A percentile compares a stretch with the other conserved stretches of the same genome.
phyloP scores from a whole-genome alignment of 1,140 invertebrate genomes.

The fruit fly (Drosophila melanogaster) region DNA sequence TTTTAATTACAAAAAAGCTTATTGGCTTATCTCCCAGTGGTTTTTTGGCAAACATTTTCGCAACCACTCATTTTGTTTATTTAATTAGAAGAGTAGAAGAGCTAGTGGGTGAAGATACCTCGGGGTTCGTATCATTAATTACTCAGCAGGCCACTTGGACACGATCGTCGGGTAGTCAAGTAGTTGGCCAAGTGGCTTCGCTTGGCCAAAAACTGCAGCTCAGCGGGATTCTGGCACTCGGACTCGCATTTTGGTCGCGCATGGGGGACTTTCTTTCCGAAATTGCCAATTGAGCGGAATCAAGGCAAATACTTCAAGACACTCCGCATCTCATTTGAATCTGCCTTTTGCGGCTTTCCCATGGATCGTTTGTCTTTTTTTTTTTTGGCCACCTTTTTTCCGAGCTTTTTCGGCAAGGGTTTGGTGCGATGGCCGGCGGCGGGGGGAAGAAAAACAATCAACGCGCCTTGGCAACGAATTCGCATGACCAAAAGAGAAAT shows the following conservation, averaged over 20 bases:
- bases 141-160: slow-evolving; percentile 49
- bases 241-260: slow-evolving; percentile 27
- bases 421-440: slow-evolving; percentile 3
- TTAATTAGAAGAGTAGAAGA: slow-evolving; percentile 42
- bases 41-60: slow-evolving; percentile 16
- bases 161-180: slow-evolving; percentile 46
- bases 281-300: slow-evolving; percentile 52
- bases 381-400: slow-evolving; percentile 32
- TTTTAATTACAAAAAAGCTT: slow-evolving; percentile 33
- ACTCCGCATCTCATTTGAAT: slow-evolving; percentile 53
- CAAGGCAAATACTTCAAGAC: slow-evolving; percentile 53
- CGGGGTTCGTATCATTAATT: slow-evolving; percentile 44
- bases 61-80: slow-evolving; percentile 48
- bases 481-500: slow-evolving; percentile 51
- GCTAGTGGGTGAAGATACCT: slow-evolving; percentile 11
- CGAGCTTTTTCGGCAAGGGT: not conserved
- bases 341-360: slow-evolving; percentile 44
- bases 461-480: slow-evolving; percentile 49
- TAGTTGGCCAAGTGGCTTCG: slow-evolving; percentile 33
- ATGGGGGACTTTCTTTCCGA: slow-evolving; percentile 48
- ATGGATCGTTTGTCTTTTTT: slow-evolving; percentile 50
- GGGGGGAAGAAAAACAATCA: slow-evolving; percentile 43
- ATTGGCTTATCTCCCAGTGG: slow-evolving; percentile 14
- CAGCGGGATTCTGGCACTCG: slow-evolving; percentile 43
- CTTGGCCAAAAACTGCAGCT: slow-evolving; percentile 30